A percentile compares a stretch with the other conserved stretches of the same genome.
These are phyloP conservation scores for Gambusia yucatana DNA, from an alignment of 2,797 vertebrate species.

Conservation along the genomic window DNA sequence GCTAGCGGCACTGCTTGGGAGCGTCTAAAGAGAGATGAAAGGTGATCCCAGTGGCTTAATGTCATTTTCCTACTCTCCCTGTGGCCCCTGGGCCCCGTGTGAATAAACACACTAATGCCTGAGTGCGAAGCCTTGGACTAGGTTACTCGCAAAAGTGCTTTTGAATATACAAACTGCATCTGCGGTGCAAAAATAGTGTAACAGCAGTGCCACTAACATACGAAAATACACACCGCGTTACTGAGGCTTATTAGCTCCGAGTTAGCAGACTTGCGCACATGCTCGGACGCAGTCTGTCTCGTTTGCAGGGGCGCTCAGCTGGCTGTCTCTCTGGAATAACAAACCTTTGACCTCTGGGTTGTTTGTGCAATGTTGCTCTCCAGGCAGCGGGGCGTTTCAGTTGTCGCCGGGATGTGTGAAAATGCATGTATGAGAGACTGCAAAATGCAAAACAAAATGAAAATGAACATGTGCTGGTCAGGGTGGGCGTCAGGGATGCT, in stretches of 20 bases:
- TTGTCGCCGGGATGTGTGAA: slow-evolving; percentile 54
- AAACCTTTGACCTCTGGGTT: slow-evolving; percentile 64
- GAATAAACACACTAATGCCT: slow-evolving; percentile 57
- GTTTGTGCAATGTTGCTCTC: slow-evolving; percentile 32
- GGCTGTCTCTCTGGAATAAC: slow-evolving; percentile 68
- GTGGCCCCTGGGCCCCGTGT: slow-evolving; percentile 54
- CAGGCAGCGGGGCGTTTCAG: slow-evolving; percentile 29
- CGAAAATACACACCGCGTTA: slow-evolving; percentile 25
- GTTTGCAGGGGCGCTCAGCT: slow-evolving; percentile 34
- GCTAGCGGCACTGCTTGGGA: slow-evolving; percentile 60
- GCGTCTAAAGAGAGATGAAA: slow-evolving; percentile 69
- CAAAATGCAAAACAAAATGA: slow-evolving; percentile 50
- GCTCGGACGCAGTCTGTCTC: slow-evolving; percentile 22
- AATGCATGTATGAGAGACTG: slow-evolving; percentile 55
- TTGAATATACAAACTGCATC: slow-evolving; percentile 26
- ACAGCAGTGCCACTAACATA: slow-evolving; percentile 23
- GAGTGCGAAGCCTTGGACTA: slow-evolving; percentile 37
- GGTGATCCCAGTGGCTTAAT: slow-evolving; percentile 74
- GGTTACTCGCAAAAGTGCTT: slow-evolving; percentile 33
- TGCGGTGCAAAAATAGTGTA: slow-evolving; percentile 27
- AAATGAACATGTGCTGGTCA: slow-evolving; percentile 6
- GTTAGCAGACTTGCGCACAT: slow-evolving; percentile 33
- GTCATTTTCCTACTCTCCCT: slow-evolving; percentile 64
- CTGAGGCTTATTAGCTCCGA: slow-evolving; percentile 35
- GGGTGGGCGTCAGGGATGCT: background rate